Base-by-base conservation (phyloP, 2,113 vertebrate genomes). In the Agelaius phoeniceus region DNA sequence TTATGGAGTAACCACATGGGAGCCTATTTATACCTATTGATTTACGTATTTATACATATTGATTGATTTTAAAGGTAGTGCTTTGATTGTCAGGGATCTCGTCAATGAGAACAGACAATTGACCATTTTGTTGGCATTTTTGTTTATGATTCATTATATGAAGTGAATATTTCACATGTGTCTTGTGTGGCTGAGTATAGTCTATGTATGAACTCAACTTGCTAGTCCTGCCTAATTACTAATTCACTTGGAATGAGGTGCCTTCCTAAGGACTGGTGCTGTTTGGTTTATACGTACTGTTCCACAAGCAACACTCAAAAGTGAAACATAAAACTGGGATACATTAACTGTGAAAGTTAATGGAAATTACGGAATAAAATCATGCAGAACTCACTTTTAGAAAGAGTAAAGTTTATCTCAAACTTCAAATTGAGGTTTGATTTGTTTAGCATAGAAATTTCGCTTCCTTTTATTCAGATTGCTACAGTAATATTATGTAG, bases 171-270 rank as follows among this genome's bases (percentile, higher is more conserved):
- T 72, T 72, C 31, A 6, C 28, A 4, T 2, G 4, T 22, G 33
- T 16, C 21, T 46, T 26, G 9, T 0, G 0, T 54, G 13, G 7
- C 13, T 58, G 24, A 26, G 3, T 8, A 18, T 18, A 26, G 37
- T 17, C 4, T 67, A 8, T 7, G 3, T 19, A 16, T 23, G 10
- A 49, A 15, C 22, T 17, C 31, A n/a, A 22, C 0, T 41, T 63
- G 14, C 1, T 62, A 57, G 35, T 71, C 22, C 52, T 41, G 26
- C 8, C 13, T 55, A 55, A 74, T 73, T 63, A 33, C 18, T 28
- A 39, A 23, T 33, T 46, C 28, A 10, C 28, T 16, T 28, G 28
- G 11, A 55, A 7, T 27, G 23, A 55, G 15, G 13, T 21, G 19
- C 14, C 30, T 51, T 55, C 17, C 13, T 30, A 27, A 39, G 13